These are phyloP conservation scores for Lithodes maja DNA, from an alignment of 2,888 invertebrate genomes.

Conservation along the genomic window DNA sequence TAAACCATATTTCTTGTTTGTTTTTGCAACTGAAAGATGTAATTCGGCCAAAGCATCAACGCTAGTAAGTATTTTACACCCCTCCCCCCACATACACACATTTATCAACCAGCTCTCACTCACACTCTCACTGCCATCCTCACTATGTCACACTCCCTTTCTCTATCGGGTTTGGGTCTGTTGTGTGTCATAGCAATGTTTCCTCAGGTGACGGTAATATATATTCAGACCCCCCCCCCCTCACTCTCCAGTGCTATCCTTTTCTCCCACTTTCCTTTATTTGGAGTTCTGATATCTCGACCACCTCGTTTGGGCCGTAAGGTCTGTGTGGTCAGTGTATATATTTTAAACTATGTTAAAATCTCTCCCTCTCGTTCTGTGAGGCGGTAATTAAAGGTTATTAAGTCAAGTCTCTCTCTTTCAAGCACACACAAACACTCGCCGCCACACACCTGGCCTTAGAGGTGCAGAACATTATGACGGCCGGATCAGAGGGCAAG, in stretches of 20 bases:
- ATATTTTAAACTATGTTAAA: too few species aligned
- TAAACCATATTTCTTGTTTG: too few species aligned
- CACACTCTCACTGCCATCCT: slow-evolving; percentile 3
- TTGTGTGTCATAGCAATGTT: not conserved
- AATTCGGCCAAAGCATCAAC: too few species aligned
- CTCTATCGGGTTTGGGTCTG: not conserved
- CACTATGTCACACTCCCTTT: slow-evolving; percentile 16
- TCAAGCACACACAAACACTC: too few species aligned
- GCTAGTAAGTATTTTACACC: too few species aligned
- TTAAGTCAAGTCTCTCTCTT: too few species aligned
- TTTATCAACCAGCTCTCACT: not conserved
- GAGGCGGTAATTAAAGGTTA: too few species aligned
- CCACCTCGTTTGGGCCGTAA: too few species aligned
- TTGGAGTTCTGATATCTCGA: not conserved
- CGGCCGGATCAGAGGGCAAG: not conserved
- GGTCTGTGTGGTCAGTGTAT: too few species aligned
- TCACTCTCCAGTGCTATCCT: not conserved
- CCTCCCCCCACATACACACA: not conserved
- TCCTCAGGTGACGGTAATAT: too few species aligned
- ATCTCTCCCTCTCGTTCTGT: too few species aligned
- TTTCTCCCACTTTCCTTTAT: not conserved
- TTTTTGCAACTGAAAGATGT: too few species aligned
- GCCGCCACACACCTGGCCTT: not conserved
- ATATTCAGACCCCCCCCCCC: not conserved
- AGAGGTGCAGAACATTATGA: not conserved